Evolutionary conservation across 1,140 invertebrate species (phyloP).

Genomic region (Panulirus ornatus): DNA sequence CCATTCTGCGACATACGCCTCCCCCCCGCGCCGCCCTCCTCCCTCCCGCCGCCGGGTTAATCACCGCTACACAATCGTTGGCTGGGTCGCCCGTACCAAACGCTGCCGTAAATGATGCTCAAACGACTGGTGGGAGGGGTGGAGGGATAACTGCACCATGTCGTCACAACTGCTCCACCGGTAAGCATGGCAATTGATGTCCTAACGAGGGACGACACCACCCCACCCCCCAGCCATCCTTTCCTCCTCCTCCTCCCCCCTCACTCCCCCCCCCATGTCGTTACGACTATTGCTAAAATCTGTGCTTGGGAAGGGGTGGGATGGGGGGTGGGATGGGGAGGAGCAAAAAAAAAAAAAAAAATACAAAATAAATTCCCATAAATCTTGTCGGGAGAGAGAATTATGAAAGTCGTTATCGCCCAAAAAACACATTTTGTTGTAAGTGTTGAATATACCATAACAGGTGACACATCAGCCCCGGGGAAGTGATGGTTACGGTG

Average conservation of each 20-base stretch:
- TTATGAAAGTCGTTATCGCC: too few relatives aligned
- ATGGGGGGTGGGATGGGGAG: background rate
- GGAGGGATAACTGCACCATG: slow-evolving; percentile 42
- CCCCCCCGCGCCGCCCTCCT: too few relatives aligned
- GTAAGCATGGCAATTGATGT: slow-evolving; percentile 30
- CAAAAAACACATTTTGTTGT: too few relatives aligned
- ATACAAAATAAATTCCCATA: background rate
- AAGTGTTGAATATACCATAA: too few relatives aligned
- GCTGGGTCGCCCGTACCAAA: slow-evolving; percentile 57
- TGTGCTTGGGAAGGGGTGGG: background rate
- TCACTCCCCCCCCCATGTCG: background rate
- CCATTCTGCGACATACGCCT: slow-evolving; percentile 55
- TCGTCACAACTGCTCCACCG: slow-evolving; percentile 48
- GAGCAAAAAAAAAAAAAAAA: background rate
- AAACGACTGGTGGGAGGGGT: too few relatives aligned
- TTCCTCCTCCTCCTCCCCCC: too few relatives aligned
- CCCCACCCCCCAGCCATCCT: too few relatives aligned
- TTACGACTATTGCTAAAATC: slow-evolving; percentile 22
- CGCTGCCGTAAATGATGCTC: slow-evolving; percentile 50
- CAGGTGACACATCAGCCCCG: too few relatives aligned
- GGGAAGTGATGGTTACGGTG: too few relatives aligned
- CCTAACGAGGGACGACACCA: background rate
- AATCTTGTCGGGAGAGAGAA: background rate
- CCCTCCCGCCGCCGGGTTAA: too few relatives aligned
- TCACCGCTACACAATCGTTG: slow-evolving; percentile 64